phyloP scores from a whole-genome alignment of 2,888 invertebrate genomes.

The Meteorus cinctellus region DNA sequence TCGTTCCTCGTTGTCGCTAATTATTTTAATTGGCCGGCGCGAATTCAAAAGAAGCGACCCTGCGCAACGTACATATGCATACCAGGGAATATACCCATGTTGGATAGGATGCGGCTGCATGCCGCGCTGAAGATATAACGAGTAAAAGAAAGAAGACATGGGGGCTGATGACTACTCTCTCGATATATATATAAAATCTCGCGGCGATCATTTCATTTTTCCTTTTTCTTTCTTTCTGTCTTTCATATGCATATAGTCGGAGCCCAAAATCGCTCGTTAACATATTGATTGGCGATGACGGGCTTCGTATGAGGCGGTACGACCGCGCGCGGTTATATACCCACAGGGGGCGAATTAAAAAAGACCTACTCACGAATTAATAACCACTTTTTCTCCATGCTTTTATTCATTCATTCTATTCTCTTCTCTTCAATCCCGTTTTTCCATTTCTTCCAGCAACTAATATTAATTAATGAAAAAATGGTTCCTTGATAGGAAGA shows the following conservation, averaged over 20 bases:
- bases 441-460: not conserved
- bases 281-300: constrained; percentile 73
- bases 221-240: constrained; percentile 28
- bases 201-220: constrained; percentile 45
- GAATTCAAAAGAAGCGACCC: constrained; percentile 70
- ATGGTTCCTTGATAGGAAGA: too few relatives aligned
- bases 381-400: constrained; percentile 48
- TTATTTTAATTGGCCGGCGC: constrained; percentile 74
- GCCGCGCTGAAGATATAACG: constrained; percentile 20
- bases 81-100: not conserved
- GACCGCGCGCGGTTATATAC: constrained; percentile 39
- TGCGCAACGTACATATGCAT: constrained; percentile 47
- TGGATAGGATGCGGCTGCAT: constrained; percentile 22
- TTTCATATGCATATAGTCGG: constrained; percentile 38
- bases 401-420: constrained; percentile 26
- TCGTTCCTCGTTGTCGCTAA: constrained; percentile 70
- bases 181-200: constrained; percentile 43
- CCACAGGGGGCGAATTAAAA: constrained; percentile 55
- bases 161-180: constrained; percentile 46
- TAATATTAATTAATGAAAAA: not conserved
- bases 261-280: constrained; percentile 67
- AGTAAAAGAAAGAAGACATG: constrained; percentile 3
- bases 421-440: not conserved
- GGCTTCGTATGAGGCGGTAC: constrained; percentile 55
- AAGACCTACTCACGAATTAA: constrained; percentile 62